phyloP scores from a whole-genome alignment of 2,113 vertebrate species.

The Spea multiplicata region DNA sequence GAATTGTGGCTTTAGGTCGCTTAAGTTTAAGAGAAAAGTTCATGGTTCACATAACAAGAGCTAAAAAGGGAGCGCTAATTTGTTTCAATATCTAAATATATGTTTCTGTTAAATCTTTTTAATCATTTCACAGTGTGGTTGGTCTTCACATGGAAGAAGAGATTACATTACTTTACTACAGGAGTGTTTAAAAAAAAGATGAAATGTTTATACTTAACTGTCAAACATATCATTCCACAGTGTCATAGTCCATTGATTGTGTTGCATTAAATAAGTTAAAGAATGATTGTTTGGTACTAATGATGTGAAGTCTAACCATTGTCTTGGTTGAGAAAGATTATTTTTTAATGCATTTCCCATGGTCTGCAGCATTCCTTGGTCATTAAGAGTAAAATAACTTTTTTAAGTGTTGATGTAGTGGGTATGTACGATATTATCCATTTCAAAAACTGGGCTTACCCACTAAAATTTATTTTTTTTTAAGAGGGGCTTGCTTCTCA shows the following conservation, averaged over 20 bases:
- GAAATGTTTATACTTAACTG: constrained; percentile 13
- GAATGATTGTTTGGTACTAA: constrained; percentile 7
- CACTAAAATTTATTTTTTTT: too few species aligned
- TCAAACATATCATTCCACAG: constrained; percentile 8
- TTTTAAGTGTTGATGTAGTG: too few species aligned
- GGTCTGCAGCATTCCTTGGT: too few species aligned
- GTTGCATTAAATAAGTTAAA: neutral
- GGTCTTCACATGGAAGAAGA: neutral
- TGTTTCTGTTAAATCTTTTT: neutral
- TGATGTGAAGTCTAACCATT: neutral
- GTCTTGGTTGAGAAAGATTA: too few species aligned
- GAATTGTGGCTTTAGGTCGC: neutral
- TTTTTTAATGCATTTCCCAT: too few species aligned
- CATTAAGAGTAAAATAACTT: too few species aligned
- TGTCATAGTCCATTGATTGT: neutral
- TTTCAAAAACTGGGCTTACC: too few species aligned
- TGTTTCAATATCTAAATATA: neutral
- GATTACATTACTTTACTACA: neutral
- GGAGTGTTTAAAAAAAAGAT: neutral
- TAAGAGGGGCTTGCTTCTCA: too few species aligned
- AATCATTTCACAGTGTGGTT: neutral
- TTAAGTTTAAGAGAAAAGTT: neutral
- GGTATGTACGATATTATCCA: too few species aligned
- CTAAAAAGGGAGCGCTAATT: neutral
- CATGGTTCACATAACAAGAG: neutral